Evolutionary conservation across 2,113 vertebrate genomes (phyloP).

Genomic region (Pelusios castaneus): DNA sequence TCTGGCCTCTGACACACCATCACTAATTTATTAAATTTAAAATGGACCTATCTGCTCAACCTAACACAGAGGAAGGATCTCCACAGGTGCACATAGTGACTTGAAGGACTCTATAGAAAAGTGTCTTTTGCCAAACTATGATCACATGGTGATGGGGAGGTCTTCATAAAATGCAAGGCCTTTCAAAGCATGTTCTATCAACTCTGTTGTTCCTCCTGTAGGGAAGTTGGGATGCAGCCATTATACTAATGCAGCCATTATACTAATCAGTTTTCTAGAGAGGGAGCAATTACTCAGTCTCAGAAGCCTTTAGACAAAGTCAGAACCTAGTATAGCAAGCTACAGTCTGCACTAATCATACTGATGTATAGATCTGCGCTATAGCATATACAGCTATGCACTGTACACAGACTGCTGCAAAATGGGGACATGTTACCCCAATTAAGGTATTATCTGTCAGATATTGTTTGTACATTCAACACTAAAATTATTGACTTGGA

Average conservation of each 20-base stretch:
- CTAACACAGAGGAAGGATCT: neutral
- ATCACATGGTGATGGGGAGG: neutral
- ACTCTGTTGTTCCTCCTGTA: rapidly evolving
- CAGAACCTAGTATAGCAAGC: neutral
- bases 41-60: neutral
- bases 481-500: no score
- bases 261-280: neutral
- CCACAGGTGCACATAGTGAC: neutral
- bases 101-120: neutral
- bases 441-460: neutral
- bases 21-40: neutral
- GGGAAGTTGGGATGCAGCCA: neutral
- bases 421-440: neutral
- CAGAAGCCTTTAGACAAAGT: neutral
- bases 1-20: neutral
- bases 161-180: neutral
- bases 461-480: no score
- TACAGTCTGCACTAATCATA: neutral
- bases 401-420: neutral
- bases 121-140: neutral
- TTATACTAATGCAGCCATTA: neutral
- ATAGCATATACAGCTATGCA: neutral
- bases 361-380: neutral
- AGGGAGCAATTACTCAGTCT: neutral
- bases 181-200: neutral